Percentiles rank a stretch among this genome's conserved stretches.
Conservation (phyloP, 2,797 vertebrate genomes). For the Takifugu rubripes region DNA sequence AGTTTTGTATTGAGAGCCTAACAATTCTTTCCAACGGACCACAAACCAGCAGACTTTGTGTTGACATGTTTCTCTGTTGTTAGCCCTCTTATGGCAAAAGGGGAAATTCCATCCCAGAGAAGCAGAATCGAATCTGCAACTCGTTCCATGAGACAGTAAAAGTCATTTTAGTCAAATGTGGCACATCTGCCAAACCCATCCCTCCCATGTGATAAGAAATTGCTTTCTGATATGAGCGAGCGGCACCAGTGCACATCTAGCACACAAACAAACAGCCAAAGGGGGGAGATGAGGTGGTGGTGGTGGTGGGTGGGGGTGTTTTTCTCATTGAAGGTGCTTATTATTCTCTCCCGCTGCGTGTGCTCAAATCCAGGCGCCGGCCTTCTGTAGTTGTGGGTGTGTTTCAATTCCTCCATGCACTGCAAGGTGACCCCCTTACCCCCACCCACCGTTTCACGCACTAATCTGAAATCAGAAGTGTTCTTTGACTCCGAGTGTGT, state of each 20-base stretch:
- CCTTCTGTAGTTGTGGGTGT: not conserved
- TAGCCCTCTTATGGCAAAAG: constrained; percentile 40
- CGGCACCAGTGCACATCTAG: constrained; percentile 21
- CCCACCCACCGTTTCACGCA: constrained; percentile 34
- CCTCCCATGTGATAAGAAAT: constrained; percentile 40
- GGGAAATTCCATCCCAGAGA: constrained; percentile 33
- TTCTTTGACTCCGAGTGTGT: constrained; percentile 45
- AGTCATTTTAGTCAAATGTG: constrained; percentile 46
- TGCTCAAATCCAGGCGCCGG: constrained; percentile 31
- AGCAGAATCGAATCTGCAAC: too few relatives aligned
- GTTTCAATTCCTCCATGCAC: constrained; percentile 59
- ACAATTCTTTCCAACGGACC: not conserved
- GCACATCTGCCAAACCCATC: constrained; percentile 23
- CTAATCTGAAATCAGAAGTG: constrained; percentile 54
- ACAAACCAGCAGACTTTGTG: not conserved
- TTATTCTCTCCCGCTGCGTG: constrained; percentile 7
- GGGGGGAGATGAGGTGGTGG: constrained; percentile 12
- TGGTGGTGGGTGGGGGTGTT: constrained; percentile 7
- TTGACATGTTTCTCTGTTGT: constrained; percentile 10
- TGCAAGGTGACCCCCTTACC: constrained; percentile 47
- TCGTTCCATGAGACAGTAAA: constrained; percentile 32
- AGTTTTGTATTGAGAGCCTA: too few relatives aligned
- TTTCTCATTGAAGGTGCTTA: constrained; percentile 32
- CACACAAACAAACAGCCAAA: constrained; percentile 32
- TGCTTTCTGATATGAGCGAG: constrained; percentile 37